Evolutionary conservation across 1,140 invertebrate genomes (phyloP).

Genomic region (Drosophila sp.): DNA sequence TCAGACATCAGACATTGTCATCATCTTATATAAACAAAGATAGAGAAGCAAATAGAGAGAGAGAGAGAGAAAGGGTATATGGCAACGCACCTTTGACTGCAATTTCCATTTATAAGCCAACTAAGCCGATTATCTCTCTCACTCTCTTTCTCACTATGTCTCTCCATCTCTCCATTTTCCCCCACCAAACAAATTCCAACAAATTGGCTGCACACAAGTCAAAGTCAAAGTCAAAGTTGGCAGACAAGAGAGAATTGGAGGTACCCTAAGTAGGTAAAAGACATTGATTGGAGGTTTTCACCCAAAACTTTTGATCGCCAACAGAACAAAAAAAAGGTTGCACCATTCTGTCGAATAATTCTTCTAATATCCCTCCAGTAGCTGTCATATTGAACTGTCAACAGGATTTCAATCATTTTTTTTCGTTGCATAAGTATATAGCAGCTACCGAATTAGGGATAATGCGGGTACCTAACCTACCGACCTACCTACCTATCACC

Average conservation of each 20-base stretch:
- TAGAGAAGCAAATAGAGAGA: background rate
- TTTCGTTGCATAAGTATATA: conserved; percentile 1
- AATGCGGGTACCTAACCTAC: conserved; percentile 54
- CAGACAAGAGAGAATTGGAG: conserved; percentile 45
- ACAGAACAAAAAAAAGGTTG: conserved; percentile 2
- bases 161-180: no score
- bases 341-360: conserved; percentile 35
- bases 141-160: background rate
- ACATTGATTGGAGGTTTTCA: conserved; percentile 69
- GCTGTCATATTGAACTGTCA: conserved; percentile 46
- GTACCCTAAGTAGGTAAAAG: conserved; percentile 20
- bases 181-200: conserved; percentile 54
- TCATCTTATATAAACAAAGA: conserved; percentile 65
- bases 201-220: conserved; percentile 66
- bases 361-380: background rate
- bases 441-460: conserved; percentile 31
- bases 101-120: conserved; percentile 75
- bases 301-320: conserved; percentile 39
- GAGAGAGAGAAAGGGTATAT: background rate
- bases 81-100: conserved; percentile 65
- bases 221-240: conserved; percentile 67
- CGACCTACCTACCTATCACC: conserved; percentile 39
- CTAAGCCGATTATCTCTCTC: conserved; percentile 69
- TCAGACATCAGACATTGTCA: conserved; percentile 42
- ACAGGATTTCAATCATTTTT: conserved; percentile 70